Base-by-base conservation (phyloP, 2,888 invertebrate genomes). In the Orthosia incerta region DNA sequence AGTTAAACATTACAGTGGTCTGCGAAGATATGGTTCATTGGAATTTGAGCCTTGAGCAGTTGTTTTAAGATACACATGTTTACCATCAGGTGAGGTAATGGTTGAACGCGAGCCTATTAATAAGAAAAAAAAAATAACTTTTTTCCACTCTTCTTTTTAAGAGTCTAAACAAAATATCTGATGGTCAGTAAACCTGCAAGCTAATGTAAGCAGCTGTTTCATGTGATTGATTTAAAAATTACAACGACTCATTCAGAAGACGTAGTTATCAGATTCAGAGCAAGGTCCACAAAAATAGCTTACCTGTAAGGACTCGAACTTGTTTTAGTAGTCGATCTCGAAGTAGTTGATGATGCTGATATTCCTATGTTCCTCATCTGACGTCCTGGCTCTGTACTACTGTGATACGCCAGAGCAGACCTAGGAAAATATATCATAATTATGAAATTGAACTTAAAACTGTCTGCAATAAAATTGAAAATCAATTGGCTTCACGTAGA, bases 321-420 rank as follows among this genome's bases (percentile, higher is more conserved):
- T 18, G 99, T 99, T 93, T 99, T 99, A 64, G 98, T 99, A 0
- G 99, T 99, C 48, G 99, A 99, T 81, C 99, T 97, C 1, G 99
- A 99, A 0, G 99, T 99, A 0, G 99, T 99, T 76, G 99, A 99
- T 0, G 99, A 99, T 0, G 99, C 99, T 16, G 99, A 99, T 86
- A 99, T 99, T 50, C 99, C 99, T 79, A 99, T 98, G 91, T 98
- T 98, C 63, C 98, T 89, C 84, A 96, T 76, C 84, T 94, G 95
- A 0, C 94, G 92, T 0, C 95, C 95, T 16, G 94, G 91, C 75
- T 96, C 96, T 0, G 94, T 92, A 48, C 97, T 97, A 55, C 97
- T 97, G 89, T 98, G 98, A 90, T 98, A 98, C 2, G 98, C 98
- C 80, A 98, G 94, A 0, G 98, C 98, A 4, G 98, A 98, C 84